Evolutionary conservation across 2,797 vertebrate species (phyloP), one percentile per base, ranked within the genome.

Genomic region (Poecile montanus): DNA sequence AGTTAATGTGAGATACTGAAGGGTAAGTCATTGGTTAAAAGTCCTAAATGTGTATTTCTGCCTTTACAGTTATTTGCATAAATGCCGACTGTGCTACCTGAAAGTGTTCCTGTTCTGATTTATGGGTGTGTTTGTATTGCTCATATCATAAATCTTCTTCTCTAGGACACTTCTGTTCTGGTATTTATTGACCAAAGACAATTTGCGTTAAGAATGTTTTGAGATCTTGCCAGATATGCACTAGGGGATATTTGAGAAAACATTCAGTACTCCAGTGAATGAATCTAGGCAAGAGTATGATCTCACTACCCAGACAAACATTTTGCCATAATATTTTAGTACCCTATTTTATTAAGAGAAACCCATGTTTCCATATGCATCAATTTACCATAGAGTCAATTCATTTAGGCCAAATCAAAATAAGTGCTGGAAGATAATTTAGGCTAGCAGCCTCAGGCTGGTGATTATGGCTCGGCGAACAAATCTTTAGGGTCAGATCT

Each of bases 171-270:
- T 98, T 98, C 98, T 97, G 96, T 97, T 97, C 98, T 98, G 98
- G 98, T 98, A 98, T 98, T 98, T 98, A 98, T 99, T 98, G 98
- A 98, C 98, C 98, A 98, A 98, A 98, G 97, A 98, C 98, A 98
- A 98, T 96, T 98, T 98, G 97, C 54, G 91, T 98, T 98, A 96
- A 97, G 98, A 98, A 98, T 97, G 97, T 98, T 98, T 98, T 99
- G 99, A 98, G 98, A 97, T 91, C 71, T 96, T 98, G 98, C 98
- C 99, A 99, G 97, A 97, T 97, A 98, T 98, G 97, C 98, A 98
- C 98, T 98, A 98, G 96, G 97, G 98, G 98, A 98, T 98, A 98
- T 98, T 97, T 97, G 97, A 98, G 97, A 97, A 98, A 98, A 98
- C 97, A 97, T 95, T 96, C 97, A 97, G 95, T 97, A 97, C 94